These are phyloP conservation scores for Phragmatobia fuliginosa DNA, from an alignment of 2,888 invertebrate genomes.

Conservation along the genomic window DNA sequence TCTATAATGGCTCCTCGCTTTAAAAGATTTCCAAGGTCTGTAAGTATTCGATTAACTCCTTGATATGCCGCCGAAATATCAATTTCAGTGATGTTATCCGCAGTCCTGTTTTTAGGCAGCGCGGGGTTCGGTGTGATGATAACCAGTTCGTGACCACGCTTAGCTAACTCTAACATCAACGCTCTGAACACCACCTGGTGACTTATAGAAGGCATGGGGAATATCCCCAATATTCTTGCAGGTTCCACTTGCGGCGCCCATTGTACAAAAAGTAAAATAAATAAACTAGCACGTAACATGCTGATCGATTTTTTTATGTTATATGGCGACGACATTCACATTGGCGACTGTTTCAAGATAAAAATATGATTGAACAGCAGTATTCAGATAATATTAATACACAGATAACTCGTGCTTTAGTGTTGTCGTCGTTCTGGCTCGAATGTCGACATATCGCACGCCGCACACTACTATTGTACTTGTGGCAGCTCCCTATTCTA, in stretches of 20 bases:
- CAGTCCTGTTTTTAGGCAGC: conserved; percentile 32
- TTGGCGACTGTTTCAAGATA: background rate
- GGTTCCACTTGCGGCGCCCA: conserved; percentile 22
- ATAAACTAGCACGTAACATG: conserved; percentile 18
- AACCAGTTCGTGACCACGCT: conserved; percentile 69
- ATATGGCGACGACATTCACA: background rate
- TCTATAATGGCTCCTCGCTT: conserved; percentile 43
- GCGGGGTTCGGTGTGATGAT: conserved; percentile 66
- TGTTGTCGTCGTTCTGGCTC: no score
- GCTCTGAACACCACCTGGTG: conserved; percentile 68
- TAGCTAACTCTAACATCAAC: conserved; percentile 61
- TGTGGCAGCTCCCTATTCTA: no score
- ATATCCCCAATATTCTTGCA: conserved; percentile 64
- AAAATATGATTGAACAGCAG: no score
- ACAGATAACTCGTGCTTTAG: background rate
- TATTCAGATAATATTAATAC: background rate
- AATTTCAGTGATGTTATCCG: conserved; percentile 34
- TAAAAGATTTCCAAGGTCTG: conserved; percentile 6
- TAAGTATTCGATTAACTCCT: conserved; percentile 2
- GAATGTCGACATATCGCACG: no score
- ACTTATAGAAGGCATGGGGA: conserved; percentile 66
- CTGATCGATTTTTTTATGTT: background rate
- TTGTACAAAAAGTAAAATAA: conserved; percentile 17
- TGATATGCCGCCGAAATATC: conserved; percentile 23
- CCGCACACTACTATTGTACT: no score